Evolutionary conservation across 2,113 vertebrate species (phyloP), one percentile per base, ranked within the genome.

Genomic region (Tyto alba): DNA sequence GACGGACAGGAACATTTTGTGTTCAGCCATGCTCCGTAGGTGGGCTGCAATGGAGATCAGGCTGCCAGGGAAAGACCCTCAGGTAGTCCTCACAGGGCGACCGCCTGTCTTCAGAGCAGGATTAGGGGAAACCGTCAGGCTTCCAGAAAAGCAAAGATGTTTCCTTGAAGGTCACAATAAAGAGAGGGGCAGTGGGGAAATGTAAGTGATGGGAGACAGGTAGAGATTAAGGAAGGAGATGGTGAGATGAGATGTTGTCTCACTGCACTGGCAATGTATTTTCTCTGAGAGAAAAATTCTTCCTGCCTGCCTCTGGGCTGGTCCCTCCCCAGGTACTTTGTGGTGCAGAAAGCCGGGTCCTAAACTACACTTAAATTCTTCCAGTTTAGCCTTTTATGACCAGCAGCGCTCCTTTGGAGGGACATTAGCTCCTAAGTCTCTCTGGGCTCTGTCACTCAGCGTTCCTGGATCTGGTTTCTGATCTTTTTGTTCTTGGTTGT

Each of bases 11-110:
- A 50, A 60, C 0, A 1, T 59, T 69, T 69, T 75, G 45, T 74
- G 48, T 34, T 48, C 32, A 48, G 48, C 55, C 8, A 0, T 30
- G 30, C 34, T 48, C 32, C 2, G 0, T 21, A 50, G 29, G 15
- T 43, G 47, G 59, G 32, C 64, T 89, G 52, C 32, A 55, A 1
- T 8, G 10, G 16, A 62, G 67, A 52, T 32, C n/a, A 67, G 63
- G 30, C 43, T 80, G 40, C 16, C 38, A 64, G 38, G 43, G 32
- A 38, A 63, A 57, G 43, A 41, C 30, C 30, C 19, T 72, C 36
- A 36, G 19, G 55, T 66, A 47, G 53, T 64, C 20, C 34, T 56
- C 43, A 22, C 10, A 52, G 10, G 16, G 15, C 27, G 56, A 77
- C 32, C 0, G 1, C 57, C 18, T 8, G 4, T 48, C 45, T 82